Evolutionary conservation across 2,888 invertebrate genomes (phyloP).

Genomic region (Caradrina kadenii): DNA sequence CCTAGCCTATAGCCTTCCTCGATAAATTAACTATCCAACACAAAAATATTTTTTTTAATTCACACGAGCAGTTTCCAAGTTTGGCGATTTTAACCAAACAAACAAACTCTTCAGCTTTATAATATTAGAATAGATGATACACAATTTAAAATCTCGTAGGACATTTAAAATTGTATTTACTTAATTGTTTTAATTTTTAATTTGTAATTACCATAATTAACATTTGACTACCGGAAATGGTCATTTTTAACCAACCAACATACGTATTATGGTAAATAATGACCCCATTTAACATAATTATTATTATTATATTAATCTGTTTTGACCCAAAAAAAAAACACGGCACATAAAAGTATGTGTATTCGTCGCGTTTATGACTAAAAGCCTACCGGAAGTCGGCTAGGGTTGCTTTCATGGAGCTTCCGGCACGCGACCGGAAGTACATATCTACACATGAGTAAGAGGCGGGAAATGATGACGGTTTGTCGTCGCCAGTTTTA

Average conservation of each 20-base stretch:
- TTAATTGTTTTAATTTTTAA: background rate
- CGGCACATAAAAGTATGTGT: slow-evolving; percentile 41
- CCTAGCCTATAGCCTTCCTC: no score
- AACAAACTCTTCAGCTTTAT: no score
- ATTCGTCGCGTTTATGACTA: slow-evolving; percentile 62
- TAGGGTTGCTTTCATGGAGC: slow-evolving; percentile 69
- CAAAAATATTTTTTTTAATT: no score
- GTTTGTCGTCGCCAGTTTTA: slow-evolving; percentile 61
- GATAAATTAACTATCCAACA: no score
- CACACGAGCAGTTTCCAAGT: no score
- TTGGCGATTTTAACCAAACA: no score
- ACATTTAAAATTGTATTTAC: no score
- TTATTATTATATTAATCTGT: slow-evolving; percentile 11
- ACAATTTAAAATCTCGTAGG: no score
- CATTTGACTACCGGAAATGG: slow-evolving; percentile 2
- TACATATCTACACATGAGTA: slow-evolving; percentile 64
- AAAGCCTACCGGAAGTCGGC: slow-evolving; percentile 68
- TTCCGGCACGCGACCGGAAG: slow-evolving; percentile 68
- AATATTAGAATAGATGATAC: no score
- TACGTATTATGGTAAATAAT: slow-evolving; percentile 17
- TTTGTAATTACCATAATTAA: background rate
- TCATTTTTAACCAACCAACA: background rate
- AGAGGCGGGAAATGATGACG: slow-evolving; percentile 62
- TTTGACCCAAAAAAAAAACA: slow-evolving; percentile 39
- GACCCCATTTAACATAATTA: slow-evolving; percentile 16